Percentiles rank a stretch among this genome's conserved stretches.
These are phyloP conservation scores for Chrysopa pallens DNA, from an alignment of 1,140 invertebrate genomes.

Conservation along the genomic window DNA sequence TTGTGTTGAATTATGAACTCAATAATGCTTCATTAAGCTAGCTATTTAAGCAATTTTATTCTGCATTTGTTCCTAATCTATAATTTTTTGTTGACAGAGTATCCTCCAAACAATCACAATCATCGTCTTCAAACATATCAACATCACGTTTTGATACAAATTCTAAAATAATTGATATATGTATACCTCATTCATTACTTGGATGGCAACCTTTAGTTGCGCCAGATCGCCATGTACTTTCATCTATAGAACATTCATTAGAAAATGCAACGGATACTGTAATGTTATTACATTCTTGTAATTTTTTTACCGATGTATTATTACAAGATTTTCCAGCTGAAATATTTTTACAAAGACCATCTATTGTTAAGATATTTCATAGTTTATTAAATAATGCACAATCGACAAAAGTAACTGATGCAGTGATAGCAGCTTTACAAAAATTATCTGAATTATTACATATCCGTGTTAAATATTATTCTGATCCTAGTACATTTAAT, in stretches of 20 bases:
- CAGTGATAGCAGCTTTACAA: conserved; percentile 22
- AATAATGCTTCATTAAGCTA: conserved; percentile 1
- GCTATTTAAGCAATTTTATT: conserved; percentile 7
- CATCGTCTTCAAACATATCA: neutral
- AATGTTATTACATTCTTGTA: conserved; percentile 22
- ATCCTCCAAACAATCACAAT: neutral
- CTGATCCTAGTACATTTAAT: conserved; percentile 27
- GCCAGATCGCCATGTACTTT: conserved; percentile 16
- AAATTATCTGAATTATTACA: conserved; percentile 26
- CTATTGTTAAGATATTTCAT: conserved; percentile 28
- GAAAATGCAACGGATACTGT: conserved; percentile 11
- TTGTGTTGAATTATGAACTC: no score
- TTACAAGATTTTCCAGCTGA: conserved; percentile 48
- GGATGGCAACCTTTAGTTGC: conserved; percentile 17
- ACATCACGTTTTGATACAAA: conserved; percentile 2
- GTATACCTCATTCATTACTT: conserved; percentile 2
- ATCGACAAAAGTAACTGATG: conserved; percentile 14
- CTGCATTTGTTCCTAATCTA: conserved; percentile 8
- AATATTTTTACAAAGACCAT: conserved; percentile 45
- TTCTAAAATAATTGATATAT: conserved; percentile 1
- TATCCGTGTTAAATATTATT: conserved; percentile 27
- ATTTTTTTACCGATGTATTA: conserved; percentile 45
- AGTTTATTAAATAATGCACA: conserved; percentile 10
- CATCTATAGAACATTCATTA: conserved; percentile 17
- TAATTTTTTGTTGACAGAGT: conserved; percentile 3